Evolutionary conservation across 2,113 vertebrate species (phyloP), one percentile per base, ranked within the genome.

Genomic region (Myotis davidii): DNA sequence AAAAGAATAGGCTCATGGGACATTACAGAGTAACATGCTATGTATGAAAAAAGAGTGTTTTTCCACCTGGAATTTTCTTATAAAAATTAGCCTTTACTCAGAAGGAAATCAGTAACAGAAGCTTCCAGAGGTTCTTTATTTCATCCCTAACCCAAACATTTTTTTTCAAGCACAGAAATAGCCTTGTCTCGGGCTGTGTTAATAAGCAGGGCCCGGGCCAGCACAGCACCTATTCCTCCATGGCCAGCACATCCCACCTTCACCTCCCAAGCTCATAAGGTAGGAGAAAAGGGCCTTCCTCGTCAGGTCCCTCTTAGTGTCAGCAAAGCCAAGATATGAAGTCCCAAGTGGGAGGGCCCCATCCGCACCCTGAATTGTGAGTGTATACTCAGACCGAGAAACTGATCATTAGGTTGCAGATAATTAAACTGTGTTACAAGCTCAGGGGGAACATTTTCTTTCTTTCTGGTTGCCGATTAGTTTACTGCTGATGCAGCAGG

Each of bases 71-170:
- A 83, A 77, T 59, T 82, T 29, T 70, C 37, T 50, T 21, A 37
- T 76, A 93, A 92, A 95, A 85, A 74, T 91, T 90, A 4, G 3
- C 25, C 56, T 77, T 81, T 74, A 52, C 70, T 91, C 34, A 50
- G n/a, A 72, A 64, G 42, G 89, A 85, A 81, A 42, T 56, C 14
- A 88, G 42, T 70, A 56, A 94, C 9, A 29, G 29, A 85, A 64
- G 18, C 17, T 88, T 74, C 21, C 45, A 85, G 78, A 85, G 70
- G 9, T 54, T 88, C 29, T 37, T 90, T 85, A 2, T 39, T 87
- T 88, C 27, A 70, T 64, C 85, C 76, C 25, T 65, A 72, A 65
- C 23, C 52, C 27, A 84, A 39, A 48, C 21, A 39, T n/a, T 77
- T 81, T 20, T 20, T 39, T 56, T 45, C 65, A n/a, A 70, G 56